phyloP scores from a whole-genome alignment of 35 echinoderm and acorn worm genomes.

The Heliocidaris tuberculata region DNA sequence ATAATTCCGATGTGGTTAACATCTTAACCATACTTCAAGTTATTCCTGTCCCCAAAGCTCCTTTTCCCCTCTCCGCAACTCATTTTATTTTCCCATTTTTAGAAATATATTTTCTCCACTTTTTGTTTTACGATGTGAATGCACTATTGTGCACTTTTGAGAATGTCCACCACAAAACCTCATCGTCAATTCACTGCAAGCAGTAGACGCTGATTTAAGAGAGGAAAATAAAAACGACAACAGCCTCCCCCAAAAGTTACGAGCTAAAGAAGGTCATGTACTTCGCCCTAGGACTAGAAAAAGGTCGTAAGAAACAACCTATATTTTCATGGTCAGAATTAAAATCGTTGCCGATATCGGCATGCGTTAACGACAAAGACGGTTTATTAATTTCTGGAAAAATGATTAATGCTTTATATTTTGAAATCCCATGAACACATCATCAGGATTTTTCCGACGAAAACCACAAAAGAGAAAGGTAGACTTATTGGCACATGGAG shows the following conservation, averaged over 20 bases:
- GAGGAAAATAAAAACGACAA: not conserved
- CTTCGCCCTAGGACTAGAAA: not conserved
- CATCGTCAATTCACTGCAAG: not conserved
- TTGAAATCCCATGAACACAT: not conserved
- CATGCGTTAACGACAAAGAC: not conserved
- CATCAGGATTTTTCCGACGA: not conserved
- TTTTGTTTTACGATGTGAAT: conserved; percentile 34
- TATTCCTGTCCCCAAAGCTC: not conserved
- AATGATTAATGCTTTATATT: not conserved
- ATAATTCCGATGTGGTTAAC: not conserved
- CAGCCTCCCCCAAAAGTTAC: not conserved
- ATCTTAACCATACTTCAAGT: not conserved
- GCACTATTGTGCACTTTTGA: conserved; percentile 34
- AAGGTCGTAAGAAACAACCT: not conserved
- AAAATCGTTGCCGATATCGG: not conserved
- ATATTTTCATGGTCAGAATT: not conserved
- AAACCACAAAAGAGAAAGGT: not conserved
- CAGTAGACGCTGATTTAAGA: not conserved
- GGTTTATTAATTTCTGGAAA: not conserved
- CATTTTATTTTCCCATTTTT: not conserved
- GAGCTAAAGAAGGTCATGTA: not conserved
- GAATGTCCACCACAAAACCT: conserved; percentile 1
- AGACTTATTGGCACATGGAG: not conserved
- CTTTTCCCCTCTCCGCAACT: not conserved
- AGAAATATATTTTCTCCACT: not conserved